Evolutionary conservation across 2,113 vertebrate species (phyloP), one percentile per base, ranked within the genome.

Genomic region (Oreochromis niloticus): DNA sequence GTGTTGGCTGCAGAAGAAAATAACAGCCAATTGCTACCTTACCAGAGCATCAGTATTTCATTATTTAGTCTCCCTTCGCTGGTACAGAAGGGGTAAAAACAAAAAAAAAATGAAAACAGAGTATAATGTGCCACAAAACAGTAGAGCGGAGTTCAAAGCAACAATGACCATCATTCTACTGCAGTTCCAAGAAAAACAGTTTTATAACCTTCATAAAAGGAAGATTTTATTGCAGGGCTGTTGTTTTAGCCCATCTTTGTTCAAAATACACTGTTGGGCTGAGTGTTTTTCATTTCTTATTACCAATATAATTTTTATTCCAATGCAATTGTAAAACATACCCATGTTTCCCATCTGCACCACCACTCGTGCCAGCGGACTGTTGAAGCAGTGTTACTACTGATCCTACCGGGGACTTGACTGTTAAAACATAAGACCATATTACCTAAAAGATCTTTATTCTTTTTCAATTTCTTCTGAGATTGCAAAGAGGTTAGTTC

Each of bases 251-350:
- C 4, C 32, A 22, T 32, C 57, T 59, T 50, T 17, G 2, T 14
- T 78, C 36, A n/a, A 46, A 6, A 30, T 12, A 78, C 71, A 50
- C 71, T 5, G n/a, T 0, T 46, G n/a, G 34, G 14, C n/a, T 17
- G 84, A 46, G 27, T 79, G 27, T 36, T 39, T 50, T 80, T 46
- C 14, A 56, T 50, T n/a, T 78, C 43, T 32, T 78, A 50, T 78
- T 50, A 78, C 24, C 43, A 78, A 34, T 78, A 52, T n/a, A 52
- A 52, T 34, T 78, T 75, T 78, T 50, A 52, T 50, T 78, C 43
- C 73, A 19, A 52, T 32, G 27, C 4, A 78, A n/a, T 19, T 78
- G 17, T 17, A 52, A 50, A 78, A 34, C 10, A 78, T 52, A 52
- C 0, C 9, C 46, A 78, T n/a, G 46, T 78, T 0, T 32, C 6